Evolutionary conservation across 2,113 vertebrate species (phyloP), one percentile per base, ranked within the genome.

Genomic region (Salminus brasiliensis): DNA sequence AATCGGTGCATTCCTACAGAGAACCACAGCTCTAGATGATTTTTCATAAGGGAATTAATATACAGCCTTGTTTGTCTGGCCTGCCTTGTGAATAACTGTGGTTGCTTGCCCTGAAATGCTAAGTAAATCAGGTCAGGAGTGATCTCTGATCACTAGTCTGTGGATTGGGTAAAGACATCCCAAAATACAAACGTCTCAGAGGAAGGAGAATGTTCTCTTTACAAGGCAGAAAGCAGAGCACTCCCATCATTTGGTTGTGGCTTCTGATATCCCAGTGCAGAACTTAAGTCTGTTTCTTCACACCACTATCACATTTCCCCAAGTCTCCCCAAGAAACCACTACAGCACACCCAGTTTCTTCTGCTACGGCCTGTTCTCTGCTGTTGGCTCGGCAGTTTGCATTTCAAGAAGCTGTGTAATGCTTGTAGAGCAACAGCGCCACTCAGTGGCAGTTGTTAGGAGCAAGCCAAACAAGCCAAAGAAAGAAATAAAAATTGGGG

Each of bases 401-500:
- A 59, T 6, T 8, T 29, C 1, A 0, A 30, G n/a, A 62, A 1
- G 10, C 47, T 67, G 63, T 39, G n/a, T 10, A 18, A 3, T 4
- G 25, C 9, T 39, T 27, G 9, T 15, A 57, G 45, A 34, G 57
- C 32, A 66, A 49, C 8, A 60, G 39, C 63, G 15, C 74, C 80
- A 82, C 45, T 60, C 60, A 29, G 29, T 73, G 80, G 45, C 13
- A 18, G 2, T 8, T 55, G 23, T 55, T 55, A 53, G 52, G 23
- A 47, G 2, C 45, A 47, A 39, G 36, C 9, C 36, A 39, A 9
- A 9, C n/a, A n/a, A n/a, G n/a, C n/a, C n/a, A n/a, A n/a, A n/a
- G n/a, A n/a, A n/a, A n/a, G n/a, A n/a, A n/a, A n/a, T n/a, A n/a
- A n/a, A n/a, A n/a, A n/a, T n/a, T n/a, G n/a, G n/a, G n/a, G n/a